Base-by-base conservation (phyloP, 2,888 invertebrate genomes). In the Brachynemurus nebulosus region DNA sequence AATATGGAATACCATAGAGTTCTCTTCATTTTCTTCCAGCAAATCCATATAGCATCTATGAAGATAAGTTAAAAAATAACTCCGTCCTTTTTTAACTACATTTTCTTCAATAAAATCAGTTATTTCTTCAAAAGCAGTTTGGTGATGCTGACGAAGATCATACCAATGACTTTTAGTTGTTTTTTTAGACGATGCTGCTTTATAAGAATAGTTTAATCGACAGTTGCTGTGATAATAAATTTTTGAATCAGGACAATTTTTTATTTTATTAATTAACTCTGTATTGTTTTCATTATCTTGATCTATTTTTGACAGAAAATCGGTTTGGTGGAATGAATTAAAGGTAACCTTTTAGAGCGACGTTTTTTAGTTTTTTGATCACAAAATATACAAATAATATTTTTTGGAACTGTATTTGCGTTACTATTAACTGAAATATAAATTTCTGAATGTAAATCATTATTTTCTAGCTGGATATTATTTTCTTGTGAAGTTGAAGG, bases 301-400 rank as follows among this genome's bases (percentile, higher is more conserved):
- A n/a, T n/a, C n/a, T n/a, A n/a, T n/a, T n/a, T n/a, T n/a, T n/a
- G n/a, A n/a, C n/a, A n/a, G n/a, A n/a, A n/a, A n/a, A n/a, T n/a
- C n/a, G n/a, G 42, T 46, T 45, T 47, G 46, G 34, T 49, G 30
- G n/a, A 27, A 46, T 18, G 45, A 9, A 48, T 45, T 30, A 50
- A 30, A 12, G 27, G 27, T 27, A 27, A 27, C 12, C 27, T 27
- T 27, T 27, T 27, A 2, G 27, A 23, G 25, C 25, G 21, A 6
- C 45, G 44, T 33, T 33, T 47, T 50, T 49, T 48, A 23, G 47
- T 46, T 17, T 47, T 45, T 44, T 48, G 45, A 27, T 45, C 39
- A 48, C 48, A 50, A 47, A 34, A 47, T 47, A 50, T 50, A 48
- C 48, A 48, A 33, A 30, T n/a, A n/a, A 30, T 20, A 1, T 40